These are phyloP conservation scores for Brevimyrus niger DNA, from an alignment of 2,113 vertebrate genomes.

Conservation along the genomic window DNA sequence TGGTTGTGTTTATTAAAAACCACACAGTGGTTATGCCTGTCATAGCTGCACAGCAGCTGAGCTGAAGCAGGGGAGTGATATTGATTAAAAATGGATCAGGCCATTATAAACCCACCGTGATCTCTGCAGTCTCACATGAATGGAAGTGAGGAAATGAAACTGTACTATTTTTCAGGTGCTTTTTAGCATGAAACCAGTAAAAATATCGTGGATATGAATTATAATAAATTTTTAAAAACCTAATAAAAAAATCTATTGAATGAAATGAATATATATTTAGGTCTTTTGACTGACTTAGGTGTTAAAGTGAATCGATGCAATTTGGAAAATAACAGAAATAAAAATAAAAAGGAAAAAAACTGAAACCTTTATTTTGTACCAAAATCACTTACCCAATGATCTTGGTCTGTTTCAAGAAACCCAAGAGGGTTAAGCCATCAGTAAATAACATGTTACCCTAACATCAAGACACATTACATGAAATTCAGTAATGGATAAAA, in stretches of 20 bases:
- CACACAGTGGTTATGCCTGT: background rate
- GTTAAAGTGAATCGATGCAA: conserved; percentile 76
- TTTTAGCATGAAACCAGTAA: conserved; percentile 40
- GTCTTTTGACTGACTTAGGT: conserved; percentile 80
- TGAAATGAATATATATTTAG: conserved; percentile 55
- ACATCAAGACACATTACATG: conserved; percentile 50
- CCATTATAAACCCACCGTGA: conserved; percentile 34
- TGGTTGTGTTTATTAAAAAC: conserved; percentile 23
- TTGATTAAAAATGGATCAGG: conserved; percentile 50
- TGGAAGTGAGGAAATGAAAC: conserved; percentile 2
- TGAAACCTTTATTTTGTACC: conserved; percentile 93
- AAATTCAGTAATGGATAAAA: conserved; percentile 48
- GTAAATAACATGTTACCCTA: conserved; percentile 58
- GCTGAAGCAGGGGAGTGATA: conserved; percentile 40
- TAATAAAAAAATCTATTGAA: conserved; percentile 59
- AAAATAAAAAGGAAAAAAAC: conserved; percentile 85
- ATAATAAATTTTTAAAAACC: conserved; percentile 54
- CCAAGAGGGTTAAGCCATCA: conserved; percentile 80
- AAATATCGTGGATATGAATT: conserved; percentile 34
- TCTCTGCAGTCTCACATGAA: conserved; percentile 28
- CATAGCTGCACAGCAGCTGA: background rate
- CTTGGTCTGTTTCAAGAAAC: conserved; percentile 76
- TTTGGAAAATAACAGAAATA: too few species aligned
- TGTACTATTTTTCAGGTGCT: conserved; percentile 28
- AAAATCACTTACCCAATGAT: conserved; percentile 93